Evolutionary conservation across 2,797 vertebrate genomes (phyloP), one percentile per base, ranked within the genome.

Genomic region (Mastacembelus armatus): DNA sequence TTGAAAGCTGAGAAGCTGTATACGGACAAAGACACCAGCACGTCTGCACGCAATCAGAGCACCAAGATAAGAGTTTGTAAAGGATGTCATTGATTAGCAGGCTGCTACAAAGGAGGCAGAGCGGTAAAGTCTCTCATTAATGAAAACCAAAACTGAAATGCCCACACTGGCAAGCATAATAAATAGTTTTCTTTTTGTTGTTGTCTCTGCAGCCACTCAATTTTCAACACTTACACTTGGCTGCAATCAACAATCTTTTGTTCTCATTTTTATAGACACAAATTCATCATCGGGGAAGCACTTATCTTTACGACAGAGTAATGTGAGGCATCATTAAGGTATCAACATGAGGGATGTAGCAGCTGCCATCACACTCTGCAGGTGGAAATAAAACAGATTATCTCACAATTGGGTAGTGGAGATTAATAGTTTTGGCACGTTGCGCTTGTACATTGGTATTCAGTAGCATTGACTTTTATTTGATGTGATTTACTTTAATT

Each of bases 381-480:
- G 71, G 64, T 77, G 71, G 44, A 78, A 72, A 65, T 71, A 64
- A 78, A 76, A 62, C 49, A 50, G 56, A 77, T 76, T 71, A 74
- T 64, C 47, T 63, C 62, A 68, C 65, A 59, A 78, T 36, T 60
- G 45, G 47, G 21, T 11, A 12, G 22, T 15, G n/a, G 36, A 66
- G 63, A 61, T 79, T 73, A 26, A 54, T 27, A 66, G 65, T 75
- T 77, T 54, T 58, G 45, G 57, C 75, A 77, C 44, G 11, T 81
- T 69, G 42, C 48, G 47, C 27, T 54, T 10, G 4, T 47, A 64
- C 56, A 78, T 81, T 81, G 42, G 52, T 60, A 85, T 81, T 81
- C 67, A 50, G 18, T 42, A 39, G 39, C 58, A 68, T 63, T 12
- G 45, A 19, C 36, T 36, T 56, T 76, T 64, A 79, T 74, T 77